Percentiles rank a stretch among this genome's conserved stretches.
Evolutionary conservation across 2,797 vertebrate genomes (phyloP).

Genomic region (Numenius phaeopus): DNA sequence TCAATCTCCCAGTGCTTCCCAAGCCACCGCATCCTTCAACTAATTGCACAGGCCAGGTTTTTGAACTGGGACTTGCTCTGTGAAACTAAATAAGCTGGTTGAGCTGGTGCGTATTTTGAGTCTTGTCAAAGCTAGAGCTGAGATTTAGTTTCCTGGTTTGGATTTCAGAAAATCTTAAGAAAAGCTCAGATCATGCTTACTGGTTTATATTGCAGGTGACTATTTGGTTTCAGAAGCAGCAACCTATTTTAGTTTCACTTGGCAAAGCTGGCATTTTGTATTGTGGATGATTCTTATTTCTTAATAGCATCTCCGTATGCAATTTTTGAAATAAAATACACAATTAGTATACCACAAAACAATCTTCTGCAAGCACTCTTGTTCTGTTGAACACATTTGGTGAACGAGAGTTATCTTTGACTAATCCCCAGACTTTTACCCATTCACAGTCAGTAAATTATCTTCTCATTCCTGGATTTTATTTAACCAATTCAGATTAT

Average conservation of each 20-base stretch:
- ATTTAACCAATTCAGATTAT: conserved; percentile 41
- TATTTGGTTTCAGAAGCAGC: background rate
- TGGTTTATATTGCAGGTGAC: background rate
- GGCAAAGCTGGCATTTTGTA: background rate
- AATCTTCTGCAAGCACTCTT: background rate
- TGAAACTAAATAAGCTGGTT: background rate
- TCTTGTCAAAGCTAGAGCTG: background rate
- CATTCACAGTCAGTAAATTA: background rate
- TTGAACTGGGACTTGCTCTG: background rate
- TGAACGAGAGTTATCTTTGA: conserved; percentile 5
- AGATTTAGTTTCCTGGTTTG: background rate
- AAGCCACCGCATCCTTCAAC: background rate
- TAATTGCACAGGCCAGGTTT: background rate
- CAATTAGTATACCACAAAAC: background rate
- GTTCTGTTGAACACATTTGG: conserved; percentile 3
- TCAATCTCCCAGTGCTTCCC: background rate
- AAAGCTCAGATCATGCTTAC: background rate
- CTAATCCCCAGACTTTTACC: conserved; percentile 23
- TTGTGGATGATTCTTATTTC: background rate
- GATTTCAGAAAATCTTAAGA: background rate
- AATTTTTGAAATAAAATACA: background rate
- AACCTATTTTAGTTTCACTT: background rate
- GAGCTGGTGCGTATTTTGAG: background rate
- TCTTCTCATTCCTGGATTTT: background rate
- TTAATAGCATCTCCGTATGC: background rate